Conservation (phyloP, 2,888 invertebrate genomes). For the Clistopyga incitator region DNA sequence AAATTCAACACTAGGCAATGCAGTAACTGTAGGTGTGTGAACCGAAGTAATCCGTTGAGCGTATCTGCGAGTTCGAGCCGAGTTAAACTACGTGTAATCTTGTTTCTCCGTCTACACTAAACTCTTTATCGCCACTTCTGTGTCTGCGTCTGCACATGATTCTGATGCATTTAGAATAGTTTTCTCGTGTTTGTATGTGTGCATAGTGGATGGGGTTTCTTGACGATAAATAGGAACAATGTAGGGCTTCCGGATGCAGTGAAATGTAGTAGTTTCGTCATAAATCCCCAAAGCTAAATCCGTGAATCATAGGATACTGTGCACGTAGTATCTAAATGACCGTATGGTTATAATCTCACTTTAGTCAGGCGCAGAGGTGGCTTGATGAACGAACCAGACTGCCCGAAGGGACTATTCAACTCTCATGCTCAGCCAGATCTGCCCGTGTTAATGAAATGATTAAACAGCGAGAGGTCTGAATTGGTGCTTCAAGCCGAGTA, state of each 20-base stretch:
- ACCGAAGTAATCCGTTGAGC: conserved; percentile 47
- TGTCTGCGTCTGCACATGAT: conserved; percentile 8
- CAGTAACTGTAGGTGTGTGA: not conserved
- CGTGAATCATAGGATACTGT: not conserved
- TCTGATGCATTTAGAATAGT: conserved; percentile 20
- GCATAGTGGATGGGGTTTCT: conserved; percentile 10
- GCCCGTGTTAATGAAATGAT: conserved; percentile 50
- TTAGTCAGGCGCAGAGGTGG: conserved; percentile 21
- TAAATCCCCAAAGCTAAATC: conserved; percentile 38
- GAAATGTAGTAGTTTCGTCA: conserved; percentile 17
- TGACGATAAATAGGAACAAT: conserved; percentile 44
- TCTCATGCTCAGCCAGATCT: conserved; percentile 31
- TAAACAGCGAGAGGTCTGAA: conserved; percentile 9
- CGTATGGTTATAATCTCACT: conserved; percentile 28
- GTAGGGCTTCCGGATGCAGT: conserved; percentile 35
- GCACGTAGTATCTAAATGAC: conserved; percentile 14
- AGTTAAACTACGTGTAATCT: conserved; percentile 38
- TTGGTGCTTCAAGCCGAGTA: not conserved
- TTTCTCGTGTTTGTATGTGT: not conserved
- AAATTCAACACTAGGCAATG: not conserved
- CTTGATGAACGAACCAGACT: conserved; percentile 52
- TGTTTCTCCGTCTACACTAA: conserved; percentile 28
- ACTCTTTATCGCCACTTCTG: conserved; percentile 9
- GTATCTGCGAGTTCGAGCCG: conserved; percentile 18
- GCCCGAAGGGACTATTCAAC: conserved; percentile 37